Evolutionary conservation across 2,888 invertebrate genomes (phyloP), one percentile per base, ranked within the genome.

Genomic region (Electrophaes corylata): DNA sequence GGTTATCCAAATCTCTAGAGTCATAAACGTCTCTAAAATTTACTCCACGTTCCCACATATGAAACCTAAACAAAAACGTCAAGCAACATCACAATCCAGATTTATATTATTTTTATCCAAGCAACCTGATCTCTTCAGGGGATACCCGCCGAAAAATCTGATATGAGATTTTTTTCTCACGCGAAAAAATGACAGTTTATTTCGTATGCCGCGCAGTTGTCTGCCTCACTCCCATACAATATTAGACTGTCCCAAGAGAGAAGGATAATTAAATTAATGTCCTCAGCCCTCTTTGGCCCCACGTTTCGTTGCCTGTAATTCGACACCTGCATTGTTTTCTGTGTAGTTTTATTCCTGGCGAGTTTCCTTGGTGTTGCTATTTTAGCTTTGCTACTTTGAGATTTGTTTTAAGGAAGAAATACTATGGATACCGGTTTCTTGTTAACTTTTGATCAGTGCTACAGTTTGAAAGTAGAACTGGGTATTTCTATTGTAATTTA

Each of bases 261-360:
- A 75, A 72, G 72, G 76, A 75, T 90, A 91, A 91, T 91, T 91
- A 88, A 90, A 91, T 91, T 91, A 91, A 91, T 88, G 90, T 86
- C 83, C 86, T 81, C 86, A 73, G 83, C 86, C 89, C 90, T 84
- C 83, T 78, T 76, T 75, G 76, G 76, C 81, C 79, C 82, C 81
- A 71, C 79, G 81, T 79, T 79, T 78, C 80, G 83, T 76, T 73
- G 78, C 79, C 76, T 80, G 91, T 89, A 90, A 91, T 83, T 79
- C 80, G 88, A 91, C 89, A 91, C 91, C 89, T 90, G 90, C 88
- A 87, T 84, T 89, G 88, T 89, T 87, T 88, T 73, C 75, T 77
- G 67, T 50, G 44, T 73, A 75, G 71, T 75, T 78, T 78, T 75
- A 71, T 76, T 78, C 72, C 41, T 78, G 67, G 72, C 71, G 54